These are phyloP conservation scores for Listronotus bonariensis DNA, from an alignment of 1,140 invertebrate species.

Conservation along the genomic window DNA sequence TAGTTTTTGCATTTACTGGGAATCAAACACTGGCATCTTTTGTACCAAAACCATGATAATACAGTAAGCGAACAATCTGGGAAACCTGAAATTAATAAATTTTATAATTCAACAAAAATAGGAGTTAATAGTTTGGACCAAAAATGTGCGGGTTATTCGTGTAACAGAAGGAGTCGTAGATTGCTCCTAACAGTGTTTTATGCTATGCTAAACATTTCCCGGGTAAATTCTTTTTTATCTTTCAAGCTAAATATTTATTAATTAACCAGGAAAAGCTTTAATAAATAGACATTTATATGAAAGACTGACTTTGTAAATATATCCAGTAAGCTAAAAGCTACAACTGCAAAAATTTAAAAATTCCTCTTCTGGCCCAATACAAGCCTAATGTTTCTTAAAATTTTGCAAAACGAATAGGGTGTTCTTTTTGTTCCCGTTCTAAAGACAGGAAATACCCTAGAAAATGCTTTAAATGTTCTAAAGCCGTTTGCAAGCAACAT, in stretches of 20 bases:
- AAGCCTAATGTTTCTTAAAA: neutral
- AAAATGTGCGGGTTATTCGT: too few relatives aligned
- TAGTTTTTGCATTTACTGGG: slow-evolving; percentile 25
- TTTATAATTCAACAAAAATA: slow-evolving; percentile 48
- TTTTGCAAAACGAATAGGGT: slow-evolving; percentile 12
- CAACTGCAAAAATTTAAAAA: neutral
- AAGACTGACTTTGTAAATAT: slow-evolving; percentile 8
- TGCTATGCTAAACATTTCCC: too few relatives aligned
- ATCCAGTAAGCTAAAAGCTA: slow-evolving; percentile 3
- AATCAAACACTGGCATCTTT: slow-evolving; percentile 20
- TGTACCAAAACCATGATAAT: slow-evolving; percentile 38
- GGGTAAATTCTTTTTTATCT: slow-evolving; percentile 12
- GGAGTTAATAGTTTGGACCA: slow-evolving; percentile 49
- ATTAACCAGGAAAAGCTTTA: slow-evolving; percentile 3
- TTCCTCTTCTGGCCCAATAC: neutral
- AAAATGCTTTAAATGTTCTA: slow-evolving; percentile 18
- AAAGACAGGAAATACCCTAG: too few relatives aligned
- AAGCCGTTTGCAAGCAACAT: slow-evolving; percentile 21
- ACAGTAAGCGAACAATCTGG: too few relatives aligned
- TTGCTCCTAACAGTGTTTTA: too few relatives aligned
- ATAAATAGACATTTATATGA: too few relatives aligned
- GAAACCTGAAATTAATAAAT: too few relatives aligned
- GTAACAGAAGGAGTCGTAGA: too few relatives aligned
- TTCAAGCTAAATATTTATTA: slow-evolving; percentile 7
- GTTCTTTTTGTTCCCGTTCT: too few relatives aligned